A percentile compares a stretch with the other conserved stretches of the same genome.
These are phyloP conservation scores for Willowsia nigromaculata DNA, from an alignment of 2,888 invertebrate species.

Conservation along the genomic window DNA sequence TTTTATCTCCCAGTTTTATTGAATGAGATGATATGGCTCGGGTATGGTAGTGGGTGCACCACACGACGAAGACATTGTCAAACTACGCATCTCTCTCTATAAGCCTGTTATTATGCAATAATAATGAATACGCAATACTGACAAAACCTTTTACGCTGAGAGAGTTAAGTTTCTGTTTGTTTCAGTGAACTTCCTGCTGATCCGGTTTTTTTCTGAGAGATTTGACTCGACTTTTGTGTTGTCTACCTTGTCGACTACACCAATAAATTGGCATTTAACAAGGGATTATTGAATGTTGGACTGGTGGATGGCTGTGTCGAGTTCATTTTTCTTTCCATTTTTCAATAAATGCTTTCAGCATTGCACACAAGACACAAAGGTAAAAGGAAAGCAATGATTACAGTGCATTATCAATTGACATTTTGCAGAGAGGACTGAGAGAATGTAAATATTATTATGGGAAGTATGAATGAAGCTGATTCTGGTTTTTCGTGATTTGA, in stretches of 20 bases:
- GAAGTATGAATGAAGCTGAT: neutral
- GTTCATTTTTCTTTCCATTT: neutral
- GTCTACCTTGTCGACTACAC: neutral
- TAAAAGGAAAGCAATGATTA: neutral
- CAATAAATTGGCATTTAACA: slow-evolving; percentile 16
- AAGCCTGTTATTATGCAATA: neutral
- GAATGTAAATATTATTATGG: neutral
- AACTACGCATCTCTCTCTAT: no score
- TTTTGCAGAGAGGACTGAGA: slow-evolving; percentile 6
- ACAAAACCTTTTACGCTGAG: neutral
- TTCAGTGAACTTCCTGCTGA: slow-evolving; percentile 48
- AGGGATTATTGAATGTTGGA: slow-evolving; percentile 23
- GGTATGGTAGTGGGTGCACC: neutral
- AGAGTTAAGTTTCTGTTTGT: neutral
- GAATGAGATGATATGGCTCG: neutral
- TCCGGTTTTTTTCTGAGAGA: slow-evolving; percentile 45
- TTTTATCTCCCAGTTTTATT: neutral
- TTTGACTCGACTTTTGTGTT: neutral
- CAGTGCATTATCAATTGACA: neutral
- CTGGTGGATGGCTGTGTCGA: neutral
- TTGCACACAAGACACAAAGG: neutral
- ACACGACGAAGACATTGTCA: neutral
- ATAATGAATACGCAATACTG: neutral
- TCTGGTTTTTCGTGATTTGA: neutral
- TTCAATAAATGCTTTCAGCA: neutral